Evolutionary conservation across 2,888 invertebrate species (phyloP), one percentile per base, ranked within the genome.

Genomic region (Erebia aethiops): DNA sequence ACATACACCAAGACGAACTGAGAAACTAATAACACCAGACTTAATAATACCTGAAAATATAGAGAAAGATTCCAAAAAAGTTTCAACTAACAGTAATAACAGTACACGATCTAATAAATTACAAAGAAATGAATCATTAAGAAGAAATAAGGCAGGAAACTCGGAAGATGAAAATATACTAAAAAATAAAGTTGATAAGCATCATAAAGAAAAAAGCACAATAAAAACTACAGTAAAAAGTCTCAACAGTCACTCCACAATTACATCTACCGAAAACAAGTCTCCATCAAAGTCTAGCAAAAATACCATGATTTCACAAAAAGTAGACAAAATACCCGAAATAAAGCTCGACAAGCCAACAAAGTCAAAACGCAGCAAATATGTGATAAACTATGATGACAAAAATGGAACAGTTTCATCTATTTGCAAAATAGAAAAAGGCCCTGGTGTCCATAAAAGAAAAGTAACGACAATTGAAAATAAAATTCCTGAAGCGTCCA

Each of bases 371-470:
- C 81, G 86, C 77, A 89, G 85, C 78, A 88, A 90, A 83, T 92
- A 91, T 75, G 88, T 93, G 14, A 91, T 93, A 71, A 92, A 93
- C 77, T 93, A 93, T 71, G 90, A 92, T 73, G 92, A 93, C 74
- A 92, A 92, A 83, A 89, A 92, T 74, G 93, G 93, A 76, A 92
- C 92, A 11, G 90, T 92, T 5, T 89, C 93, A 11, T 92, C 93
- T 14, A 81, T 93, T 73, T 86, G 88, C 76, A 92, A 92, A 87
- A 81, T 91, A 62, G 84, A 85, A 80, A 77, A 87, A 71, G 83
- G 79, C 11, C 83, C 83, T 64, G 77, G 82, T 72, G 77, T 82
- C 60, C 83, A 86, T 62, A 88, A 84, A 78, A 83, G 82, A 75
- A 90, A 86, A 79, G 84, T 84, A 74, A 75, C 77, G 49, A 76